phyloP scores from a whole-genome alignment of 2,113 vertebrate genomes.

The Cyanoderma ruficeps region DNA sequence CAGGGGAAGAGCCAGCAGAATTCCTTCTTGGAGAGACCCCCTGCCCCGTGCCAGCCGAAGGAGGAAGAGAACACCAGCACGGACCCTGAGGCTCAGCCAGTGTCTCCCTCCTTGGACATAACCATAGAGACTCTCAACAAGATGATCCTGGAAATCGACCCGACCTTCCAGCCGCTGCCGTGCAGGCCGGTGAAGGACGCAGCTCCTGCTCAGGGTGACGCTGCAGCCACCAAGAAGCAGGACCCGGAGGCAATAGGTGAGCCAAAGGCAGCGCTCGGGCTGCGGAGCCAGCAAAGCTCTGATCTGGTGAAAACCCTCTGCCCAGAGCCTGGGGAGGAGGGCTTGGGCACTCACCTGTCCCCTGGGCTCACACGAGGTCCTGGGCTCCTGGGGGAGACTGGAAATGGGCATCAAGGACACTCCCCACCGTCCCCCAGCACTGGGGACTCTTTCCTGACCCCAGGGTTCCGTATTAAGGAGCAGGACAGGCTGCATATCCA shows the following conservation, averaged over 20 bases:
- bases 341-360: rapidly evolving
- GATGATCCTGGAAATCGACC: conserved; percentile 85
- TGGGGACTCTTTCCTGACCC: neutral
- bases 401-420: neutral
- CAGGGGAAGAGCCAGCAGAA: neutral
- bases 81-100: neutral
- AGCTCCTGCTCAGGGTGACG: neutral
- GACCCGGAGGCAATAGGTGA: conserved; percentile 49
- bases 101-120: conserved; percentile 73
- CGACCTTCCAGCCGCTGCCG: conserved; percentile 74
- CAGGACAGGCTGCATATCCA: neutral
- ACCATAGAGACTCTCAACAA: conserved; percentile 81
- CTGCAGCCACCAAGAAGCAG: neutral
- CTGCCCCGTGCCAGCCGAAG: rapidly evolving
- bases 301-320: neutral
- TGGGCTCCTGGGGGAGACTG: neutral
- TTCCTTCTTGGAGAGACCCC: neutral
- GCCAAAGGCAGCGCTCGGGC: neutral
- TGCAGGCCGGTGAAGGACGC: neutral
- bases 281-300: neutral
- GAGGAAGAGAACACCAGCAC: neutral
- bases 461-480: neutral
- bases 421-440: rapidly evolving
- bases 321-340: neutral
- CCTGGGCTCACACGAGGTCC: neutral